phyloP scores from a whole-genome alignment of 1,140 invertebrate genomes.

The Drosophila virilis region DNA sequence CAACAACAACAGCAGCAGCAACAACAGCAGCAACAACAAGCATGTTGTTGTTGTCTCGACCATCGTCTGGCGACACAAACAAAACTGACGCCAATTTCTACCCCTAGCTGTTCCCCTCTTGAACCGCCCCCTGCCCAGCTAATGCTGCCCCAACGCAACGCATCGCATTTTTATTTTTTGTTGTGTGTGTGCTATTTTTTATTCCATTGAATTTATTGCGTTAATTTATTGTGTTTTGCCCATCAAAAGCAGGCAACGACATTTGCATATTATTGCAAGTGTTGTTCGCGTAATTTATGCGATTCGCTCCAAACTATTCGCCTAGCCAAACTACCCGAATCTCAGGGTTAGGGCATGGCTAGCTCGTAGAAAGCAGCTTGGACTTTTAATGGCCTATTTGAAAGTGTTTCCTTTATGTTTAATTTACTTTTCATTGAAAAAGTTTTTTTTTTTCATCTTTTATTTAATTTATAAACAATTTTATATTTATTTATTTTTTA shows the following conservation, averaged over 20 bases:
- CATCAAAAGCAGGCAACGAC: constrained; percentile 44
- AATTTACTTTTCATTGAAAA: too few species aligned
- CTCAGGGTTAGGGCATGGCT: too few species aligned
- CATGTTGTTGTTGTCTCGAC: constrained; percentile 10
- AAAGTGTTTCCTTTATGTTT: too few species aligned
- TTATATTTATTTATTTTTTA: neutral
- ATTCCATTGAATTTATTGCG: constrained; percentile 64
- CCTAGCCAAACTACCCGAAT: neutral
- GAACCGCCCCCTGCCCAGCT: neutral
- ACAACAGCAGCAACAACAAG: constrained; percentile 18
- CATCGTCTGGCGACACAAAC: constrained; percentile 50
- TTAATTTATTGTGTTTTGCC: constrained; percentile 70
- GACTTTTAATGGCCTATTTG: too few species aligned
- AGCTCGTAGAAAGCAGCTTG: too few species aligned
- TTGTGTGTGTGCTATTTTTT: constrained; percentile 34
- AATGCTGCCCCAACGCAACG: neutral
- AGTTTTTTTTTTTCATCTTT: too few species aligned
- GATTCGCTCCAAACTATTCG: neutral
- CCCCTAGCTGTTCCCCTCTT: neutral
- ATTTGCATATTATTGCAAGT: constrained; percentile 77
- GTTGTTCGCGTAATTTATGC: constrained; percentile 57
- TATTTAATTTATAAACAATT: too few species aligned
- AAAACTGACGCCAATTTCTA: constrained; percentile 43
- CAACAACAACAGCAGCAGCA: constrained; percentile 26
- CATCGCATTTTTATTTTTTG: neutral